Percentiles rank a stretch among this genome's conserved stretches.
These are phyloP conservation scores for Daubentonia madagascariensis DNA, from an alignment of 2,113 vertebrate genomes.

Conservation along the genomic window DNA sequence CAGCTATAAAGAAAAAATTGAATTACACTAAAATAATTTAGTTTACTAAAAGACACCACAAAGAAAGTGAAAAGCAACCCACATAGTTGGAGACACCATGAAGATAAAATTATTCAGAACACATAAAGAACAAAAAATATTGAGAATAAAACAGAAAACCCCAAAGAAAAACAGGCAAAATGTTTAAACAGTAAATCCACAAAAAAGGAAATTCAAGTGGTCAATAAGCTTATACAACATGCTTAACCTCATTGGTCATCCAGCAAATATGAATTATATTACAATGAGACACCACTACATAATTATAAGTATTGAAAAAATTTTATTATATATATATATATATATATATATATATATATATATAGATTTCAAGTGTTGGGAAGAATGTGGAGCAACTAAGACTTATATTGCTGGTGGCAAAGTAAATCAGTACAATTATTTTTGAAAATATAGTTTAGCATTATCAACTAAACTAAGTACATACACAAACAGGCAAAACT, in stretches of 20 bases:
- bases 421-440: background rate
- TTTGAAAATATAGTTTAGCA: background rate
- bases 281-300: background rate
- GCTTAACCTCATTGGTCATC: background rate
- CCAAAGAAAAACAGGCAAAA: background rate
- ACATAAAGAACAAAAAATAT: background rate
- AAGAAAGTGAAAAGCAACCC: background rate
- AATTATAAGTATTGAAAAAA: background rate
- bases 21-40: background rate
- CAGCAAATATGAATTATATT: background rate
- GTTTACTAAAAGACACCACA: background rate
- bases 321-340: background rate
- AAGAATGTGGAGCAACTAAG: background rate
- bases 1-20: background rate
- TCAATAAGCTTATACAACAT: background rate
- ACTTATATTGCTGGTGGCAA: background rate
- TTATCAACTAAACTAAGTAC: background rate
- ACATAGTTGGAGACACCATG: background rate
- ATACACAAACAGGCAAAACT: background rate
- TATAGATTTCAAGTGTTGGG: background rate
- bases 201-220: background rate
- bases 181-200: background rate
- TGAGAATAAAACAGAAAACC: background rate
- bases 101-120: background rate
- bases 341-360: background rate